phyloP scores from a whole-genome alignment of 2,888 invertebrate species.

The Orthosia incerta region DNA sequence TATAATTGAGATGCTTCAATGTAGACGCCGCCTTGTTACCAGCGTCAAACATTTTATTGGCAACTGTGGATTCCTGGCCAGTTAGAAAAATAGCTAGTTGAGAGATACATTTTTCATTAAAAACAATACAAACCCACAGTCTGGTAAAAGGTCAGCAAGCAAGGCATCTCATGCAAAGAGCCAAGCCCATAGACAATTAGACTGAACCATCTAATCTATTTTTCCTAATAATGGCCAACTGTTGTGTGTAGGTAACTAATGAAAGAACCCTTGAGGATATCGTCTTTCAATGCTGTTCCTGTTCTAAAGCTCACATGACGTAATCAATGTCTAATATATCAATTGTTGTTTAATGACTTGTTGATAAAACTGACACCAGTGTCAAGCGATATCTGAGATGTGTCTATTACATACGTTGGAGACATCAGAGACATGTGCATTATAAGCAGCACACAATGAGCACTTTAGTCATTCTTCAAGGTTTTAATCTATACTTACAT shows the following conservation, averaged over 20 bases:
- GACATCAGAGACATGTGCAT: slow-evolving; percentile 8
- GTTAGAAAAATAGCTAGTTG: not conserved
- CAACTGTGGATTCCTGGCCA: not conserved
- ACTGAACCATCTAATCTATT: not conserved
- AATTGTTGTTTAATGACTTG: slow-evolving; percentile 63
- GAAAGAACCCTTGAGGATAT: slow-evolving; percentile 16
- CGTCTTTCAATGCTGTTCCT: slow-evolving; percentile 32
- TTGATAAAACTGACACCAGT: slow-evolving; percentile 73
- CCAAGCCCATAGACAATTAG: not conserved
- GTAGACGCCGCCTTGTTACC: not conserved
- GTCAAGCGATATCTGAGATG: slow-evolving; percentile 70
- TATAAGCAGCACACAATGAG: slow-evolving; percentile 8
- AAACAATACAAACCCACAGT: too few species aligned
- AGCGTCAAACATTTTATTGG: not conserved
- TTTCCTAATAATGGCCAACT: not conserved
- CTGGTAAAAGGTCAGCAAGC: not conserved
- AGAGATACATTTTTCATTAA: not conserved
- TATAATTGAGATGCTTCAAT: slow-evolving; percentile 10
- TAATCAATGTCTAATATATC: slow-evolving; percentile 63
- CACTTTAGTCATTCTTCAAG: not conserved
- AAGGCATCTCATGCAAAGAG: not conserved
- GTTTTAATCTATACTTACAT: not conserved
- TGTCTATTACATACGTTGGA: slow-evolving; percentile 48
- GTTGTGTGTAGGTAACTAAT: not conserved
- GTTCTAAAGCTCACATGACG: slow-evolving; percentile 58